Evolutionary conservation across 2,888 invertebrate genomes (phyloP), one percentile per base, ranked within the genome.

Genomic region (Uloborus plumipes): DNA sequence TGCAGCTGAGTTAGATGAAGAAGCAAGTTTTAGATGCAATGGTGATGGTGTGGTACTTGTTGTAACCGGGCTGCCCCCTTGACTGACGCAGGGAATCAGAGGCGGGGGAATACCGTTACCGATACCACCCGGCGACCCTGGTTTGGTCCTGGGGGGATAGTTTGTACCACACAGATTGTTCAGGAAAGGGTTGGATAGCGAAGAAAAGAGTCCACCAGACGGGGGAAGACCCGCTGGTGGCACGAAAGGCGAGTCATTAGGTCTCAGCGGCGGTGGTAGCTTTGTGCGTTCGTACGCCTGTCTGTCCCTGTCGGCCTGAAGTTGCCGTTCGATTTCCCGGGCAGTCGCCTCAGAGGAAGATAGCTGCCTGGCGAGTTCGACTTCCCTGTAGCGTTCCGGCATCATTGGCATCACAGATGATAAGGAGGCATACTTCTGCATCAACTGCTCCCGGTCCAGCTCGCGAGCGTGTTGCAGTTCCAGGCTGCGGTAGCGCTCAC

Each of bases 381-480:
- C 77, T 39, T 84, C 81, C 51, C 75, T 53, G n/a, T 69, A 76
- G 15, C 84, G 65, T n/a, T 84, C 84, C 6, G 77, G 79, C 16
- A 64, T 50, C 15, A 74, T 31, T 2, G 72, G 72, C 74, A 79
- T 77, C 64, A 83, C 74, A 22, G 80, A 76, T 11, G 72, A 55
- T n/a, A 80, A 20, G n/a, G 80, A 70, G 64, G 82, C 82, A 16
- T 84, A 84, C 58, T 80, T 82, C 47, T 84, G 84, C 78, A 84
- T 76, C 58, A 84, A 62, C 18, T 84, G 78, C 50, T 84, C 84
- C 4, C 82, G 61, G 55, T 82, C 82, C 62, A 76, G n/a, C n/a
- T 82, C 82, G 2, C 77, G 76, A 13, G 73, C 67, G 20, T 77
- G 77, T 51, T 71, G 65, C 49, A 77, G 55, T 22, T 84, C 84